phyloP scores from a whole-genome alignment of 2,888 invertebrate genomes.

The Drosophila hamatofila region DNA sequence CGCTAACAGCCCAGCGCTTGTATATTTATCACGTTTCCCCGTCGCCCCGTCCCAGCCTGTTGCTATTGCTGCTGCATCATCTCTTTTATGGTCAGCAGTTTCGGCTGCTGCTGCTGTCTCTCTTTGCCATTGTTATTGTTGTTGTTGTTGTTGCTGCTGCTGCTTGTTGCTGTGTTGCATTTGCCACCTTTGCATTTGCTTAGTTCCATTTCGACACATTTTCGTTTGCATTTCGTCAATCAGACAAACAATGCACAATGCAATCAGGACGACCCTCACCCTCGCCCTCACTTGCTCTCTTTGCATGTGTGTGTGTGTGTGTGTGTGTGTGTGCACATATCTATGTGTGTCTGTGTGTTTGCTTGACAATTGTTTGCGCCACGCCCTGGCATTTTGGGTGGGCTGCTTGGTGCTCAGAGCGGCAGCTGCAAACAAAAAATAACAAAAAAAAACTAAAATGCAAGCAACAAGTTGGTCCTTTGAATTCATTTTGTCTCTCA shows the following conservation, averaged over 20 bases:
- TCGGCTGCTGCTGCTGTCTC: constrained; percentile 15
- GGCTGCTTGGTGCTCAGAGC: constrained; percentile 42
- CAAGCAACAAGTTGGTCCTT: constrained; percentile 60
- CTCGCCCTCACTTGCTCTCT: constrained; percentile 15
- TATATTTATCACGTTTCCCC: constrained; percentile 58
- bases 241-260: constrained; percentile 76
- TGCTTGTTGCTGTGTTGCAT: constrained; percentile 45
- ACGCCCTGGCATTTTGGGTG: constrained; percentile 70
- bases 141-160: constrained; percentile 9
- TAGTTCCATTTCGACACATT: constrained; percentile 80
- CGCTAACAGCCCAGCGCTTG: constrained; percentile 47
- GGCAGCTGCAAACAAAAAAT: constrained; percentile 43
- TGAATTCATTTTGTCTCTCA: constrained; percentile 14
- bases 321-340: not conserved
- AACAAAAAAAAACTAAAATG: not conserved
- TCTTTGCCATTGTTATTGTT: constrained; percentile 21
- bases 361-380: constrained; percentile 66
- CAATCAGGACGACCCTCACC: constrained; percentile 64
- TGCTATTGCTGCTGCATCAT: constrained; percentile 30
- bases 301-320: constrained; percentile 5
- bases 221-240: constrained; percentile 80
- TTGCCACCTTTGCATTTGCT: constrained; percentile 77
- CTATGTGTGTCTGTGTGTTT: constrained; percentile 13
- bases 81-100: constrained; percentile 64
- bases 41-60: constrained; percentile 22